Evolutionary conservation across 2,113 vertebrate genomes (phyloP), one percentile per base, ranked within the genome.

Genomic region (Heterocephalus glaber): DNA sequence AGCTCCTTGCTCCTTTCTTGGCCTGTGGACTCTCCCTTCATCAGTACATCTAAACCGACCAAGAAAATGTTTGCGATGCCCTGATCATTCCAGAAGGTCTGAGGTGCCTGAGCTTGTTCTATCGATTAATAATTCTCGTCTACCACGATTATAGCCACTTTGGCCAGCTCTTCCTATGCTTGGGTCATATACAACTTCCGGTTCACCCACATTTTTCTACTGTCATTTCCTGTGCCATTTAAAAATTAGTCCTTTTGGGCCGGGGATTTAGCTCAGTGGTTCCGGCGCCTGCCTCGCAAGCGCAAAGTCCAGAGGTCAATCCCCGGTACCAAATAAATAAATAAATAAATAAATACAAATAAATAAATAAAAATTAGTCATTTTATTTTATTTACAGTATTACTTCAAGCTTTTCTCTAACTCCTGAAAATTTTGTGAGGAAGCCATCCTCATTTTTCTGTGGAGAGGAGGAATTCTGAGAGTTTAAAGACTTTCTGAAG

Each of bases 1-100:
- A 80, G 74, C 66, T n/a, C 89, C 26, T 97, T 92, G 58, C 74
- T 97, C 93, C 94, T n/a, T n/a, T 79, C 79, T 95, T 96, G 63
- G 96, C 89, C 83, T 95, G 84, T 70, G 24, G 90, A 85, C 58
- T 96, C 74, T 89, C 74, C 14, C 93, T 96, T 91, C 82, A 97
- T 95, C 7, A 0, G 41, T 60, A 68, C 66, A 41, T 87, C 85
- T 66, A 86, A 92, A 63, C 47, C 95, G 56, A 94, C 52, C 65
- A 58, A 35, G 92, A 63, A 74, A 92, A 82, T 2, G 4, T 72
- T 92, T 83, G 19, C 38, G 70, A 72, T 68, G 30, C 49, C 28
- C 60, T 66, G 81, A 81, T 95, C 87, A 14, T 49, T 47, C 81
- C 63, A 93, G n/a, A 74, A 86, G 30, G 8, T 41, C 44, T 94